phyloP scores from a whole-genome alignment of 2,797 vertebrate species.

The Smutsia gigantea region DNA sequence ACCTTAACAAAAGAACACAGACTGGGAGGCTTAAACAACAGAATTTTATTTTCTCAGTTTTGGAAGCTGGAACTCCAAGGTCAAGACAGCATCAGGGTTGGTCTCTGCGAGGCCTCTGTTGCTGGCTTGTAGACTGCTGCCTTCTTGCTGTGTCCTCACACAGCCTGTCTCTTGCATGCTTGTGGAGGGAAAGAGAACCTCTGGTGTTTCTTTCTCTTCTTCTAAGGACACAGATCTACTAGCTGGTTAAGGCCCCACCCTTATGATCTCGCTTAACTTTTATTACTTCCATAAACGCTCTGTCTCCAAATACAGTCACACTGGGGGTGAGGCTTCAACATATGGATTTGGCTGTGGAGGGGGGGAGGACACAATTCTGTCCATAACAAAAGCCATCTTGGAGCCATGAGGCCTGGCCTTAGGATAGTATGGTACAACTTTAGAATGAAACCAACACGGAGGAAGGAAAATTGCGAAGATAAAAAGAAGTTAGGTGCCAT shows the following conservation, averaged over 20 bases:
- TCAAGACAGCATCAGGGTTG: neutral
- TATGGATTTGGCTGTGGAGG: neutral
- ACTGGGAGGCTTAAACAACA: neutral
- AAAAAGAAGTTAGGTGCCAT: neutral
- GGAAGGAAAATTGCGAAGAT: neutral
- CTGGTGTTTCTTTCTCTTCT: neutral
- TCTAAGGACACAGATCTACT: neutral
- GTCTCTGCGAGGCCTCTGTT: neutral
- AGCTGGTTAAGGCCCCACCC: neutral
- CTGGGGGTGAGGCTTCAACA: neutral
- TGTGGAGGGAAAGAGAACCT: neutral
- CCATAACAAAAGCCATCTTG: constrained; percentile 2
- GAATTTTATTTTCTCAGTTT: constrained; percentile 18
- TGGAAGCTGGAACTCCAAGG: neutral
- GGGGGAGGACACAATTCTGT: neutral
- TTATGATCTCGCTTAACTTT: neutral
- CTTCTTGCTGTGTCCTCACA: neutral
- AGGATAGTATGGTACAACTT: neutral
- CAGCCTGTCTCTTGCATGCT: neutral
- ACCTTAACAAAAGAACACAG: neutral
- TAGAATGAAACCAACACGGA: constrained; percentile 4
- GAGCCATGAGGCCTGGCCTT: neutral
- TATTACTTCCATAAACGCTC: neutral
- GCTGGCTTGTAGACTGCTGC: neutral
- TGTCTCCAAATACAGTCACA: neutral